A percentile compares a stretch with the other conserved stretches of the same genome.
These are phyloP conservation scores for Camponotus fellah DNA, from an alignment of 2,888 invertebrate species.

Conservation along the genomic window DNA sequence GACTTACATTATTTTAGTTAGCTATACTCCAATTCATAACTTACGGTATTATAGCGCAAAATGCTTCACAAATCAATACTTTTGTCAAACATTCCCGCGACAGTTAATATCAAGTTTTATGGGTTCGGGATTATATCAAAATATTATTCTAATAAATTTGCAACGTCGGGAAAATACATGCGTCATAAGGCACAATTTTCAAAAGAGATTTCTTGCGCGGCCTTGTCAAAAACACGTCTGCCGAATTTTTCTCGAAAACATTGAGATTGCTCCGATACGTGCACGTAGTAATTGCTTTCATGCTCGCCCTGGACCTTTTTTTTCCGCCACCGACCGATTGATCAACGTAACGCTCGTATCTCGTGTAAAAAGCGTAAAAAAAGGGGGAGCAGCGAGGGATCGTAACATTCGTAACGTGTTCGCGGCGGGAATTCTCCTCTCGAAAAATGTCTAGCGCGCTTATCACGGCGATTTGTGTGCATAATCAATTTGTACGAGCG, in stretches of 20 bases:
- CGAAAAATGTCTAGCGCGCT: neutral
- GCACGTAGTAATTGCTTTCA: constrained; percentile 34
- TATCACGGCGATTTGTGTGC: constrained; percentile 44
- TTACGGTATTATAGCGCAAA: neutral
- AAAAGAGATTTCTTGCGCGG: neutral
- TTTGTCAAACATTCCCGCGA: neutral
- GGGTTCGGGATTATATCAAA: neutral
- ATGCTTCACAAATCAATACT: neutral
- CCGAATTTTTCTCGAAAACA: neutral
- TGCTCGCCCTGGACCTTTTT: constrained; percentile 5
- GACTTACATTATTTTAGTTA: neutral
- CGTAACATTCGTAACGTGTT: constrained; percentile 23
- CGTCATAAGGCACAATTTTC: neutral
- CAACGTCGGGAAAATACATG: neutral
- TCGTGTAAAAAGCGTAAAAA: neutral
- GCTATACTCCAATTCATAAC: neutral
- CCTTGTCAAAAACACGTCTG: neutral
- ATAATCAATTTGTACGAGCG: constrained; percentile 45
- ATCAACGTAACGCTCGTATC: constrained; percentile 36
- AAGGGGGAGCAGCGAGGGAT: neutral
- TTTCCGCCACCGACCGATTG: neutral
- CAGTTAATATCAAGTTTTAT: neutral
- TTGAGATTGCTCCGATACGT: neutral
- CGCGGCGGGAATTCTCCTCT: neutral
- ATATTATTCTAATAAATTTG: constrained; percentile 5